Conservation (phyloP, 2,888 invertebrate species). For the Pediacus dermestoides region DNA sequence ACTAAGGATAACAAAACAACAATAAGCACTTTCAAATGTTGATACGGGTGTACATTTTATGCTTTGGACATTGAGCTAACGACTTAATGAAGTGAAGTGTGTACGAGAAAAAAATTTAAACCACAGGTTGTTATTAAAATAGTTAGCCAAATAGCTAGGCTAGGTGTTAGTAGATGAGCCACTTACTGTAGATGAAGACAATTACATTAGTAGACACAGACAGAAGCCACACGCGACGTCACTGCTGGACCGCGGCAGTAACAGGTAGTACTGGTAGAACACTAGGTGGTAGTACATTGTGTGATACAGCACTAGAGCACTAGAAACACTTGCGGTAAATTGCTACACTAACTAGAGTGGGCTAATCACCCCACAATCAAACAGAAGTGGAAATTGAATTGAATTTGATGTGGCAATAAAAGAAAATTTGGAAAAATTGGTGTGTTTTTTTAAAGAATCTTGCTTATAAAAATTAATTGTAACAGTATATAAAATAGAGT, state of each 20-base stretch:
- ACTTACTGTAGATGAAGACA: conserved; percentile 49
- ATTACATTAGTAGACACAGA: conserved; percentile 50
- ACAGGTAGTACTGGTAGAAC: conserved; percentile 38
- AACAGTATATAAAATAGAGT: no score
- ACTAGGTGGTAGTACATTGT: conserved; percentile 36
- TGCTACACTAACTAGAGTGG: conserved; percentile 16
- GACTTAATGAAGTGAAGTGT: no score
- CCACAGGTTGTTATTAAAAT: no score
- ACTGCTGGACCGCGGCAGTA: conserved; percentile 36
- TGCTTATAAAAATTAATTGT: no score
- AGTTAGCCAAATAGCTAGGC: no score
- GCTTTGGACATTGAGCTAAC: no score
- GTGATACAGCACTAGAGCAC: conserved; percentile 37
- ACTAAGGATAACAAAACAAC: no score
- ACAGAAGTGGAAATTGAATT: conserved; percentile 4
- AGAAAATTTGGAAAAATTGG: no score
- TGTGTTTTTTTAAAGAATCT: no score
- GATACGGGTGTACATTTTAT: no score
- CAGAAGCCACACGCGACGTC: conserved; percentile 47
- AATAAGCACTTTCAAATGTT: no score
- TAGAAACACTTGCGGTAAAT: conserved; percentile 23
- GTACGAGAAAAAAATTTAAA: no score
- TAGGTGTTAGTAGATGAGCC: conserved; percentile 43
- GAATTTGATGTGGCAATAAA: conserved; percentile 3
- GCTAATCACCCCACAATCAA: not conserved